phyloP scores from a whole-genome alignment of 2,797 vertebrate genomes.

The Sebastes reedi region DNA sequence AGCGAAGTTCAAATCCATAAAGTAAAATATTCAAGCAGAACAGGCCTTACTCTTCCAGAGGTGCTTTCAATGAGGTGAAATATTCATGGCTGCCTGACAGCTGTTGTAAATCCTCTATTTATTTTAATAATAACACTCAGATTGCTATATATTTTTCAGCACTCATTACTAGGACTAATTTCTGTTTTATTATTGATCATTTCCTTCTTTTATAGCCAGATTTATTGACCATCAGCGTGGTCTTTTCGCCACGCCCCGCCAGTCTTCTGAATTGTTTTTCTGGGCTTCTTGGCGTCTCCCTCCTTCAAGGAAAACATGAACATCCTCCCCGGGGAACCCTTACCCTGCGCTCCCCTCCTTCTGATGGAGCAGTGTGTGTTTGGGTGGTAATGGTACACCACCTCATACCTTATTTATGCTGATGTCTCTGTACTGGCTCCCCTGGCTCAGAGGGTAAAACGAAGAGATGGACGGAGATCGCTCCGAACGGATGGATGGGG shows the following conservation, averaged over 20 bases:
- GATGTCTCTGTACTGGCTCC: constrained; percentile 49
- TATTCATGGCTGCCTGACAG: constrained; percentile 26
- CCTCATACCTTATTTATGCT: constrained; percentile 70
- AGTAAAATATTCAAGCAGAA: constrained; percentile 31
- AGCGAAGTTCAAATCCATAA: neutral
- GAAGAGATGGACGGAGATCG: constrained; percentile 20
- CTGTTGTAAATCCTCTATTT: neutral
- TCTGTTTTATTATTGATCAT: neutral
- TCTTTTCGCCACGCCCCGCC: neutral
- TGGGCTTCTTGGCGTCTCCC: constrained; percentile 14
- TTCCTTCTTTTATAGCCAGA: neutral
- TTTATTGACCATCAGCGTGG: neutral
- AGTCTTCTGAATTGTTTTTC: constrained; percentile 24
- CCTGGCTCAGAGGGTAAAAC: constrained; percentile 30
- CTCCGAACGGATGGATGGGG: neutral
- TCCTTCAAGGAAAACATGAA: constrained; percentile 41
- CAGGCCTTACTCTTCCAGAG: neutral
- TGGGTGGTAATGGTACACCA: constrained; percentile 54
- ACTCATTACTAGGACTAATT: neutral
- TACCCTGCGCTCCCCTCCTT: constrained; percentile 17
- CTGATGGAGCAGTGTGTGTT: constrained; percentile 14
- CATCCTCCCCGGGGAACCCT: constrained; percentile 27
- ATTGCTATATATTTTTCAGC: constrained; percentile 1
- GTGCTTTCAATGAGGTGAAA: constrained; percentile 28
- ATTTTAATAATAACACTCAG: constrained; percentile 1